A percentile compares a stretch with the other conserved stretches of the same genome.
These are phyloP conservation scores for Teleogryllus oceanicus DNA, from an alignment of 2,888 invertebrate genomes.

Conservation along the genomic window DNA sequence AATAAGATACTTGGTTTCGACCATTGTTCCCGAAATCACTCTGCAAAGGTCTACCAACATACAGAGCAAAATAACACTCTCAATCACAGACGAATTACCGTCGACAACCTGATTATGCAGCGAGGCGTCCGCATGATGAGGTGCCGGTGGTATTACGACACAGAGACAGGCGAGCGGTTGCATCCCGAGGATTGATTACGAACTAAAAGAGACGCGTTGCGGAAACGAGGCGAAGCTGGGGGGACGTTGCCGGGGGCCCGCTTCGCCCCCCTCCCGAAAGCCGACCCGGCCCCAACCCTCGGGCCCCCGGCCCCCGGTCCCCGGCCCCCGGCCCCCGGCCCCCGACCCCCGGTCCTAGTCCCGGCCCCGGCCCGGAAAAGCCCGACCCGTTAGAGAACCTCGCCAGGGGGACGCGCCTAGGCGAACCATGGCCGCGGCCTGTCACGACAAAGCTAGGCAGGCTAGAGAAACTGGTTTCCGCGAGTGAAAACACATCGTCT, in stretches of 20 bases:
- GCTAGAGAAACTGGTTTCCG: slow-evolving; percentile 18
- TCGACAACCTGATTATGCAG: slow-evolving; percentile 7
- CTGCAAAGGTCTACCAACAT: background rate
- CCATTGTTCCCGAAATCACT: too few relatives aligned
- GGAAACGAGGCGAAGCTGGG: background rate
- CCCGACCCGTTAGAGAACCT: background rate
- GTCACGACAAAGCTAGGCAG: slow-evolving; percentile 6
- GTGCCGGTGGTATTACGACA: background rate
- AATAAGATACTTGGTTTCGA: too few relatives aligned
- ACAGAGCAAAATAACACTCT: background rate
- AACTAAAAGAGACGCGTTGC: slow-evolving; percentile 1
- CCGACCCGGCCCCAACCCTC: background rate
- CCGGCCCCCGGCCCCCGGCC: too few relatives aligned
- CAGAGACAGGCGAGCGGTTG: background rate
- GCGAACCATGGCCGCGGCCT: background rate
- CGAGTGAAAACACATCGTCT: background rate
- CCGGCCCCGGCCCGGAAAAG: too few relatives aligned
- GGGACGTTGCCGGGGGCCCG: background rate
- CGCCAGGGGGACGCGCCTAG: background rate
- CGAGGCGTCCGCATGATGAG: background rate
- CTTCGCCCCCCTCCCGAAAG: background rate
- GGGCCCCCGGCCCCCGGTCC: background rate
- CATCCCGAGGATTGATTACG: background rate
- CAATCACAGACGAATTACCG: background rate
- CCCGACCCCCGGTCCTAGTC: too few relatives aligned